Conservation (phyloP, 2,113 vertebrate genomes). For the Ondatra zibethicus region DNA sequence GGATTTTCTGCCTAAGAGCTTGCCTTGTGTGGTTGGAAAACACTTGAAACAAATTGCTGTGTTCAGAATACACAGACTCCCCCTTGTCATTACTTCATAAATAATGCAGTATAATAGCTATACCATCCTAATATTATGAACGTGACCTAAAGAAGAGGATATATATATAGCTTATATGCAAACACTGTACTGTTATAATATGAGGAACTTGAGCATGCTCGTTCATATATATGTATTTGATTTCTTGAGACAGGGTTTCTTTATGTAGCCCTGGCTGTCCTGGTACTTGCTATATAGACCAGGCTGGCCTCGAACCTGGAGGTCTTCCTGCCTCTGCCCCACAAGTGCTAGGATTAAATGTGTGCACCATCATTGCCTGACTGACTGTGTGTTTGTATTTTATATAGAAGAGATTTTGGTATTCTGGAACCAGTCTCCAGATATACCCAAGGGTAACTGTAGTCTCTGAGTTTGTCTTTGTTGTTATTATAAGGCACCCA, state of each 20-base stretch:
- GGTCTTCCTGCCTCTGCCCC: not conserved
- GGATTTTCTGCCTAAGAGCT: not conserved
- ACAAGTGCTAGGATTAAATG: not conserved
- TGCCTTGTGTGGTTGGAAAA: not conserved
- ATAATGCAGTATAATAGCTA: rapidly evolving
- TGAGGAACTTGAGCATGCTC: not conserved
- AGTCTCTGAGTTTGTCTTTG: not conserved
- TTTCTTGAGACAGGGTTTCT: not conserved
- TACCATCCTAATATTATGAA: not conserved
- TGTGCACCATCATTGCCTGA: not conserved
- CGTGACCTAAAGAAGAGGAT: not conserved
- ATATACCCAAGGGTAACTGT: not conserved
- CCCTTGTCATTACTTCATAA: not conserved
- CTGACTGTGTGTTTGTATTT: not conserved
- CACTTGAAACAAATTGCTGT: not conserved
- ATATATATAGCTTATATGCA: too few relatives aligned
- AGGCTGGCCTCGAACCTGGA: not conserved
- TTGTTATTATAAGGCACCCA: not conserved
- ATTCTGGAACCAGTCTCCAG: not conserved
- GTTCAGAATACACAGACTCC: not conserved
- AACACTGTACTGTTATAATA: not conserved
- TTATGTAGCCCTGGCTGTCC: not conserved
- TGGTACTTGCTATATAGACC: not conserved
- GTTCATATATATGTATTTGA: too few relatives aligned
- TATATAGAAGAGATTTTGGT: not conserved